Conservation (phyloP, 2,797 vertebrate genomes). For the Kryptolebias ocellatus region DNA sequence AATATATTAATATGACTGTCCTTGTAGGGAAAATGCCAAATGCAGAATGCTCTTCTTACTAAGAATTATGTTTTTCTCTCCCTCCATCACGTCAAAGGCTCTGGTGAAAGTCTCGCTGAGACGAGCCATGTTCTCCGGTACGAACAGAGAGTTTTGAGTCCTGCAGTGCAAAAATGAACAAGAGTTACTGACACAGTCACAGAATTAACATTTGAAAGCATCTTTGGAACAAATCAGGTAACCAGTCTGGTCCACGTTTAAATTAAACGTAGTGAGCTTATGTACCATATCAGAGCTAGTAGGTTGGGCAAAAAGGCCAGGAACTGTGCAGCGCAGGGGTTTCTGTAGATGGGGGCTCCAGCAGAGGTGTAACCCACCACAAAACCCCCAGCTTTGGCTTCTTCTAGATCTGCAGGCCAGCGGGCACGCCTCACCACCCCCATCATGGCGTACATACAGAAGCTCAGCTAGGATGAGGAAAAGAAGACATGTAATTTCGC, state of each 20-base stretch:
- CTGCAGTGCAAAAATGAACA: slow-evolving; percentile 67
- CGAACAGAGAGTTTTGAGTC: slow-evolving; percentile 92
- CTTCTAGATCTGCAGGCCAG: slow-evolving; percentile 89
- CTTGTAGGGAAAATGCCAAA: neutral
- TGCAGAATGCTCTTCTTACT: slow-evolving; percentile 77
- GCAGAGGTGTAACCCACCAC: slow-evolving; percentile 84
- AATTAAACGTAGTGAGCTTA: neutral
- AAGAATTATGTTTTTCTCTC: slow-evolving; percentile 91
- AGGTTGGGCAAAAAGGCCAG: slow-evolving; percentile 91
- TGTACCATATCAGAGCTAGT: slow-evolving; percentile 90
- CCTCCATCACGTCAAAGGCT: slow-evolving; percentile 90
- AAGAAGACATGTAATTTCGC: neutral
- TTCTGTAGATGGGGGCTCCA: slow-evolving; percentile 89
- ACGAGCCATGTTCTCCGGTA: slow-evolving; percentile 89
- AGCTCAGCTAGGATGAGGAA: slow-evolving; percentile 84
- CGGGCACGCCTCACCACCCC: slow-evolving; percentile 91
- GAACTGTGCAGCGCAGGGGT: slow-evolving; percentile 89
- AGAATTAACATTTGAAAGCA: neutral
- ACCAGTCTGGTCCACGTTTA: too few relatives aligned
- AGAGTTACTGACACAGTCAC: neutral
- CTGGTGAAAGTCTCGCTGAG: slow-evolving; percentile 88
- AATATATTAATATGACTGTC: slow-evolving; percentile 68
- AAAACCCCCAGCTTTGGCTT: slow-evolving; percentile 93
- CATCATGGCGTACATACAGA: slow-evolving; percentile 90
- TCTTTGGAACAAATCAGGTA: neutral